A percentile compares a stretch with the other conserved stretches of the same genome.
These are phyloP conservation scores for Euplagia quadripunctaria DNA, from an alignment of 2,888 invertebrate species.

Conservation along the genomic window DNA sequence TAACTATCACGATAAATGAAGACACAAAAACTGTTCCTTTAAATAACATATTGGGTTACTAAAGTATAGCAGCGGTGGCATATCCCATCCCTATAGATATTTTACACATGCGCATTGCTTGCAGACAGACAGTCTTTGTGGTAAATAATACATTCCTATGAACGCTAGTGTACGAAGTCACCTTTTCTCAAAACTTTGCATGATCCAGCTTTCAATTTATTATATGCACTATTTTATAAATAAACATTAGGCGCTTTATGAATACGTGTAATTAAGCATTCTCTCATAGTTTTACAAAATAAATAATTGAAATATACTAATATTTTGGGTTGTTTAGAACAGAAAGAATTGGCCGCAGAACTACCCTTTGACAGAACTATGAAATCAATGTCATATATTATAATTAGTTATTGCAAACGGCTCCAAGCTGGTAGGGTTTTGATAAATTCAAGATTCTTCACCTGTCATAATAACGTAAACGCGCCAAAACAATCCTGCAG, in stretches of 20 bases:
- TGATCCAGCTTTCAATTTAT: not conserved
- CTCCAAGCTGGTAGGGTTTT: too few species aligned
- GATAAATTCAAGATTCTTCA: too few species aligned
- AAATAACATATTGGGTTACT: slow-evolving; percentile 19
- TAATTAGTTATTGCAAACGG: too few species aligned
- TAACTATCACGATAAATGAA: not conserved
- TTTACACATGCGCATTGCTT: slow-evolving; percentile 70
- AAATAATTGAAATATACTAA: not conserved
- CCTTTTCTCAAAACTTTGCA: slow-evolving; percentile 32
- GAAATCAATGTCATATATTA: too few species aligned
- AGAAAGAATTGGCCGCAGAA: not conserved
- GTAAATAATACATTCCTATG: slow-evolving; percentile 71
- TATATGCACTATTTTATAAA: not conserved
- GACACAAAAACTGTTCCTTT: not conserved
- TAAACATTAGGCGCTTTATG: not conserved
- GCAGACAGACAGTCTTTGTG: slow-evolving; percentile 58
- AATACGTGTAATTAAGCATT: not conserved
- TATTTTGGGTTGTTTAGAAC: not conserved
- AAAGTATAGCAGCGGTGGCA: slow-evolving; percentile 25
- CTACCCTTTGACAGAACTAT: too few species aligned
- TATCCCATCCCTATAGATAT: slow-evolving; percentile 62
- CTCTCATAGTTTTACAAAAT: not conserved
- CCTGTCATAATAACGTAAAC: too few species aligned
- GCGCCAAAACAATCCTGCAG: too few species aligned
- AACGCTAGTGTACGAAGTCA: slow-evolving; percentile 32